Percentiles rank a stretch among this genome's conserved stretches.
Evolutionary conservation across 2,888 invertebrate species (phyloP).

Genomic region (Chaetoderma sp.): DNA sequence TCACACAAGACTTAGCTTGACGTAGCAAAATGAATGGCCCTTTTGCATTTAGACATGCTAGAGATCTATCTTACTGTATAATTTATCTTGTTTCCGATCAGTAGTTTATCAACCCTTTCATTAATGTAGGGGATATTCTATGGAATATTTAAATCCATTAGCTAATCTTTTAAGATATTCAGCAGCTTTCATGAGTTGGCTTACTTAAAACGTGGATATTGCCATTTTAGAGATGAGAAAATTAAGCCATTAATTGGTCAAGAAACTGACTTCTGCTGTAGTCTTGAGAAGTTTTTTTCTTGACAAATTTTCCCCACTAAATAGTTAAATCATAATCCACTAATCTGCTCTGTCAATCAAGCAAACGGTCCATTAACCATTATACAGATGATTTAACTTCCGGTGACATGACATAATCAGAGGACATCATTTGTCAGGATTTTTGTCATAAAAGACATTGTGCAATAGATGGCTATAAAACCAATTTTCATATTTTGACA

Average conservation of each 20-base stretch:
- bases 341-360: too few relatives aligned
- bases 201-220: not conserved
- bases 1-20: not conserved
- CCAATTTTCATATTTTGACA: too few relatives aligned
- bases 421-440: too few relatives aligned
- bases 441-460: too few relatives aligned
- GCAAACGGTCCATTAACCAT: too few relatives aligned
- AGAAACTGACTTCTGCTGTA: not conserved
- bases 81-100: not conserved
- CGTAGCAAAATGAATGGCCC: not conserved
- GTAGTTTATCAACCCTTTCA: not conserved
- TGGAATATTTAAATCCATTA: not conserved
- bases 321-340: too few relatives aligned
- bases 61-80: not conserved
- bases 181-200: not conserved
- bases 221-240: not conserved
- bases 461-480: too few relatives aligned
- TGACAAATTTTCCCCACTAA: too few relatives aligned
- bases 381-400: too few relatives aligned
- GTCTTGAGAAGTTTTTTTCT: too few relatives aligned
- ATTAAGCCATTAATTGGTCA: not conserved
- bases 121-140: not conserved
- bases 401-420: too few relatives aligned
- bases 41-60: not conserved
- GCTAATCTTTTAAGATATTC: slow-evolving; percentile 3